Evolutionary conservation across 1,140 invertebrate species (phyloP).

Genomic region (Pectinophora gossypiella): DNA sequence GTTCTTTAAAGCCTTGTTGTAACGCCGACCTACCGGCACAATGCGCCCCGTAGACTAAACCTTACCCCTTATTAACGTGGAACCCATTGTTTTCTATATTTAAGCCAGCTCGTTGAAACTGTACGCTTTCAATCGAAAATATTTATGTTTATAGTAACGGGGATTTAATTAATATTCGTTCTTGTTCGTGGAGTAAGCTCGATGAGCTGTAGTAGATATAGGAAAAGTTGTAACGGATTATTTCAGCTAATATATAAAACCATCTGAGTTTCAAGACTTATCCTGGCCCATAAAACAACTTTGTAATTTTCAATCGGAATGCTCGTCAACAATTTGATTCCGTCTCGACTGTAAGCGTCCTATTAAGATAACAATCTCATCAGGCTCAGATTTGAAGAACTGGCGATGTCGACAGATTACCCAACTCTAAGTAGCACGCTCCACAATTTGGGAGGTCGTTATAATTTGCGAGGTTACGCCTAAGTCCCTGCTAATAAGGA

Average conservation of each 20-base stretch:
- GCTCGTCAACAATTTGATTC: too few species aligned
- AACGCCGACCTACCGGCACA: constrained; percentile 37
- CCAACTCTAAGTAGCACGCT: constrained; percentile 64
- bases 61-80: constrained; percentile 66
- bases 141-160: constrained; percentile 19
- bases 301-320: too few species aligned
- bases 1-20: constrained; percentile 50
- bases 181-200: neutral
- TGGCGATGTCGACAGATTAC: constrained; percentile 61
- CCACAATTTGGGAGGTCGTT: constrained; percentile 53
- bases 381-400: too few species aligned
- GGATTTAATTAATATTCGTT: constrained; percentile 1
- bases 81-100: constrained; percentile 71
- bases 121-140: constrained; percentile 19
- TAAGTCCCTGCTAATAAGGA: constrained; percentile 69
- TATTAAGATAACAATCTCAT: too few species aligned
- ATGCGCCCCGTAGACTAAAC: constrained; percentile 47
- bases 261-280: too few species aligned
- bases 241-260: too few species aligned
- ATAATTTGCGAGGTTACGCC: constrained; percentile 70
- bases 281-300: too few species aligned
- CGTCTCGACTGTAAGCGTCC: too few species aligned
- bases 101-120: constrained; percentile 45
- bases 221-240: too few species aligned
- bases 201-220: too few species aligned